Base-by-base conservation (phyloP, 2,888 invertebrate species). In the Ashinkailepas kermadecensis region DNA sequence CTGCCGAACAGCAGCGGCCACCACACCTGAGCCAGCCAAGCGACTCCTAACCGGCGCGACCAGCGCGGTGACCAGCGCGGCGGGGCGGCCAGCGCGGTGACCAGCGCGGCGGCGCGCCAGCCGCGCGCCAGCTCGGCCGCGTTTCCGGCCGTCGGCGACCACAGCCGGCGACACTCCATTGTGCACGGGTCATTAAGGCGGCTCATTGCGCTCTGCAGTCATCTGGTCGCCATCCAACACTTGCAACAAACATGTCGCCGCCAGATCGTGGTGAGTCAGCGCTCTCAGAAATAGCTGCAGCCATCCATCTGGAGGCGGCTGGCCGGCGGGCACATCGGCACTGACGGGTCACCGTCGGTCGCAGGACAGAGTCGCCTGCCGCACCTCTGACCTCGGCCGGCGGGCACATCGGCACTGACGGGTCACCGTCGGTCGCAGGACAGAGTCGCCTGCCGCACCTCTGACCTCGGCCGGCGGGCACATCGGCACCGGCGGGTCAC, bases 161-260 rank as follows among this genome's bases (percentile, higher is more conserved):
- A 4, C 39, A 39, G 39, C 39, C 39, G 39, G 39, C 39, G 39
- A 39, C 54, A 56, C 74, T 74, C 56, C 74, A 74, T 74, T 74
- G 74, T 74, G 74, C 74, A 74, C 74, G 74, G 74, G 18, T 18
- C 74, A 74, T 74, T 74, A 74, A 56, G 39, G 39, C 39, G 39
- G 39, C 39, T 39, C 74, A 21, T 54, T 39, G 74, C 74, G 21
- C 74, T n/a, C 23, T 74, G 56, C 56, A 54, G 74, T 74, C 74
- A 74, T 74, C 74, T 74, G 74, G 74, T 56, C 21, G 21, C 74
- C 74, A 74, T 74, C 74, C 74, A 74, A 56, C 74, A 56, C 74
- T 74, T 74, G 74, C 74, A 74, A 74, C 74, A 74, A 74, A 74
- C 54, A 74, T 74, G 56, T 74, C 54, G 74, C 59, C 59, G 74